These are phyloP conservation scores for Hermatobates lingyangjiaoensis DNA, from an alignment of 1,140 invertebrate genomes.

Conservation along the genomic window DNA sequence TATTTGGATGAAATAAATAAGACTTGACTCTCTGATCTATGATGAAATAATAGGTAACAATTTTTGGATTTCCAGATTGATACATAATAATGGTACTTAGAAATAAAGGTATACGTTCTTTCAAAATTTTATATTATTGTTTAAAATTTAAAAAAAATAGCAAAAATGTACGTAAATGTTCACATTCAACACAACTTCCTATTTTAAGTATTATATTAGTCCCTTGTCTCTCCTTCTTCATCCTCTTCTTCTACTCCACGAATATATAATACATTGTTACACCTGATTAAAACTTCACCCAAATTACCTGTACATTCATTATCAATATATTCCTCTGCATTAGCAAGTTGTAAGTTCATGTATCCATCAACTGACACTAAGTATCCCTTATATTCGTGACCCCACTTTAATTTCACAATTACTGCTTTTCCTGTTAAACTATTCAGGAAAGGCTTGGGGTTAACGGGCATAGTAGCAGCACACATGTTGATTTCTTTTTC, in stretches of 20 bases:
- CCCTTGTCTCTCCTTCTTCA: conserved; percentile 91
- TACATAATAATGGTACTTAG: too few relatives aligned
- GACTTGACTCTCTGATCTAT: too few relatives aligned
- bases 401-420: conserved; percentile 97
- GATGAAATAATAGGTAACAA: too few relatives aligned
- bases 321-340: conserved; percentile 96
- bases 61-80: too few relatives aligned
- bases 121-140: background rate
- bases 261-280: conserved; percentile 97
- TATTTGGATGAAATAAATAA: too few relatives aligned
- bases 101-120: background rate
- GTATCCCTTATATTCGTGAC: conserved; percentile 97
- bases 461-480: conserved; percentile 76
- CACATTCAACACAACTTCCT: background rate
- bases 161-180: too few relatives aligned
- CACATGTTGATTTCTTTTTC: conserved; percentile 4
- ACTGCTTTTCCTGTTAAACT: conserved; percentile 92
- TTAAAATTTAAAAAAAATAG: too few relatives aligned
- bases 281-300: conserved; percentile 92
- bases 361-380: conserved; percentile 95
- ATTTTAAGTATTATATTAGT: conserved; percentile 31
- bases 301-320: conserved; percentile 78
- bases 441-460: conserved; percentile 98
- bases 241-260: conserved; percentile 91
- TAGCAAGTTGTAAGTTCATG: conserved; percentile 97